Base-by-base conservation (phyloP, 2,888 invertebrate genomes). In the Acheta domesticus region DNA sequence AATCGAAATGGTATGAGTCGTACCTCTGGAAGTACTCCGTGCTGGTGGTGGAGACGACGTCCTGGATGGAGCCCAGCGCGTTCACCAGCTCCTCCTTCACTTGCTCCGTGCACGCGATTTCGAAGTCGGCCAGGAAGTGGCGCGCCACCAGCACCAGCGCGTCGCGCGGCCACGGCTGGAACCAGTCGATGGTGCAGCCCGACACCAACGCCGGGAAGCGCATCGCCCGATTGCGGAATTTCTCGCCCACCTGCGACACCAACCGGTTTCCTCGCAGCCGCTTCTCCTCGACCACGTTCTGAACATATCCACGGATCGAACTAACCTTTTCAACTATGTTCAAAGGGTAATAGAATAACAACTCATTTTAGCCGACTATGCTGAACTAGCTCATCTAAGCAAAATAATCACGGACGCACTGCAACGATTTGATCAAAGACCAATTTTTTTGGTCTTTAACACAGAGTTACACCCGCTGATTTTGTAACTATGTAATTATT, bases 121-220 rank as follows among this genome's bases (percentile, higher is more conserved):
- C 91, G 86, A 96, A 98, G 84, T 94, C 94, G 21, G 92, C 89
- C 75, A 98, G 89, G 87, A 97, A 98, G 88, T 98, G 97, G 85
- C 93, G 91, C 11, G 98, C 97, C 19, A 98, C 98, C 48, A 95
- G 92, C 78, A 98, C 93, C 50, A 98, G 88, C 36, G 98, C 98
- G 86, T 97, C 97, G 86, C 94, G 94, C 0, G 98, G 98, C 98
- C 98, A 98, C 5, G 97, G 96, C 86, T 97, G 97, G 84, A 98
- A 97, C 98, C 98, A 98, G 87, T 98, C 97, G 83, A 98, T 96
- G 0, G 98, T 98, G 85, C 98, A 98, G 14, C 98, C 98, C n/a
- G 97, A 96, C 83, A 98, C 96, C 62, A 98, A 88, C 1, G 97
- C 97, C 2, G 98, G 98, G 86, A 98, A 98, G 83, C 96, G 91